Percentiles rank a stretch among this genome's conserved stretches.
Conservation (phyloP, 2,113 vertebrate species). For the Notarius lentiginosus region DNA sequence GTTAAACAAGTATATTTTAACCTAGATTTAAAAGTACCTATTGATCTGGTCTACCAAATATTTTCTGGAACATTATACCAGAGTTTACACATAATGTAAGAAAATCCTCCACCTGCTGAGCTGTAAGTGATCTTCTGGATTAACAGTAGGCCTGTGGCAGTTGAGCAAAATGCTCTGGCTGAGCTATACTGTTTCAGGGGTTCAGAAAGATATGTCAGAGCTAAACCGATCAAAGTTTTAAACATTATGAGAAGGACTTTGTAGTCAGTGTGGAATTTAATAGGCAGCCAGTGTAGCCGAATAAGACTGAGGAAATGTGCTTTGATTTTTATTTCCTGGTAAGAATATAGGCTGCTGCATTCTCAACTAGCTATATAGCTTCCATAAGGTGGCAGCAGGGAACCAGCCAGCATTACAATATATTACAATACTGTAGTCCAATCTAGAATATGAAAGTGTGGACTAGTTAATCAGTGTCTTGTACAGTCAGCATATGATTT, state of each 20-base stretch:
- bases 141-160: background rate
- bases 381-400: constrained; percentile 11
- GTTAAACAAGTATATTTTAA: background rate
- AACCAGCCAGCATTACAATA: background rate
- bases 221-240: background rate
- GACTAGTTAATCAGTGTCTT: background rate
- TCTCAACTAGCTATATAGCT: background rate
- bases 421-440: background rate
- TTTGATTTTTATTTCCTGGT: background rate
- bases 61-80: background rate
- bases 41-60: background rate
- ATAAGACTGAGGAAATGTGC: background rate
- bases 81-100: background rate
- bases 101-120: background rate
- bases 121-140: background rate
- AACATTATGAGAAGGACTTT: background rate
- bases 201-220: background rate
- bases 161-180: background rate
- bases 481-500: background rate
- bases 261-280: background rate
- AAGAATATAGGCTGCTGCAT: background rate
- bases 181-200: background rate
- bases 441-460: background rate
- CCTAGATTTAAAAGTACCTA: background rate
- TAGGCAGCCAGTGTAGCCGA: background rate